These are phyloP conservation scores for Netelia virgata DNA, from an alignment of 2,888 invertebrate genomes.

Conservation along the genomic window DNA sequence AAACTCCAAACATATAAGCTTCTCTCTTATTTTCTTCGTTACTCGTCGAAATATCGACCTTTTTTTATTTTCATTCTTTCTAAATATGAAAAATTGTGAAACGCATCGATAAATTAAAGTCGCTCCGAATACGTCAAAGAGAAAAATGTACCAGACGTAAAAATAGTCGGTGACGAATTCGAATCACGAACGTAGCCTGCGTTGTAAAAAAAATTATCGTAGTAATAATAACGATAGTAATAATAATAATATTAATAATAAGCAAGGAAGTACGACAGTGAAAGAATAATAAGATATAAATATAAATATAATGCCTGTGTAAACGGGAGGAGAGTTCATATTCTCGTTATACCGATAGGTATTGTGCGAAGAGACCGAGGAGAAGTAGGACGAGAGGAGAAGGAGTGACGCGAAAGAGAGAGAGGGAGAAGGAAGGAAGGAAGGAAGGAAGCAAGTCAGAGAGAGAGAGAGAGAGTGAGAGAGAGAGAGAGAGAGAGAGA, in stretches of 20 bases:
- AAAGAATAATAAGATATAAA: conserved; percentile 23
- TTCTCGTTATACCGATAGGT: conserved; percentile 67
- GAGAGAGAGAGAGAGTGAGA: conserved; percentile 43
- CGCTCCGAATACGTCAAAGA: neutral
- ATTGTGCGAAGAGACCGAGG: conserved; percentile 68
- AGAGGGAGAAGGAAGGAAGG: conserved; percentile 55
- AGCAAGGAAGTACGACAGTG: conserved; percentile 32
- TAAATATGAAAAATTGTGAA: no score
- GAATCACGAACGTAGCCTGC: neutral
- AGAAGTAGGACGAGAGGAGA: conserved; percentile 74
- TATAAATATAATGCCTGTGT: conserved; percentile 41
- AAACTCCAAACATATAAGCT: neutral
- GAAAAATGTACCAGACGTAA: conserved; percentile 10
- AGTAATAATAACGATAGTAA: neutral
- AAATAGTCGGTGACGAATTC: conserved; percentile 52
- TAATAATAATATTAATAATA: conserved; percentile 8
- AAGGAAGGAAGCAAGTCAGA: conserved; percentile 48
- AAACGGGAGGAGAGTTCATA: conserved; percentile 58
- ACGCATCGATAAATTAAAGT: conserved; percentile 1
- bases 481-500: conserved; percentile 41
- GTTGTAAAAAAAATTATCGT: neutral
- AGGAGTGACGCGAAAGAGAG: conserved; percentile 32
- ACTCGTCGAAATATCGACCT: neutral
- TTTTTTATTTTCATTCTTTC: no score
- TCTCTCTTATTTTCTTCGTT: neutral